Base-by-base conservation (phyloP, 2,797 vertebrate genomes). In the Trachops cirrhosus region DNA sequence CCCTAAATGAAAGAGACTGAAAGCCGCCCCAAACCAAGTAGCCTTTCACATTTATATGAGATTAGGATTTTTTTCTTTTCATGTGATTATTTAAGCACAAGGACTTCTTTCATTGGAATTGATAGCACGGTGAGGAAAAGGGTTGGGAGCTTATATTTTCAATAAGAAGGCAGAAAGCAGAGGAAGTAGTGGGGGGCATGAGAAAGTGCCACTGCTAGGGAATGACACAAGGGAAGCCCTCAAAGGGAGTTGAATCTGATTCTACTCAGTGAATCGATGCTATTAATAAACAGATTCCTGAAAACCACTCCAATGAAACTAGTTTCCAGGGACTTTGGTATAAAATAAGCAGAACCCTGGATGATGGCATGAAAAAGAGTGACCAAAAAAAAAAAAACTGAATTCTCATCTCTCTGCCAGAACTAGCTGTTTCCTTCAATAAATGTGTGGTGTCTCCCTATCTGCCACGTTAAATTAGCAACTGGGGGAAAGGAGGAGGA, bases 1-100 rank as follows among this genome's bases (percentile, higher is more conserved):
- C 79, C 57, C 74, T 91, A 9, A 88, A 97, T 97, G 96, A 95
- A 97, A 98, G 97, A 96, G 97, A 96, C 59, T 94, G 96, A 98
- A 97, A 97, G 89, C 95, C 97, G 97, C 97, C 94, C 59, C 83
- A 85, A 34, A 64, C 97, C 92, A 94, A 94, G 26, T 54, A 91
- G 91, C 83, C 97, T 78, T 90, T 97, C 93, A 67, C 71, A 78
- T 97, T 93, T 96, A 90, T 70, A 70, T 29, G 34, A 78, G 75
- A 75, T 21, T 29, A 29, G 29, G 14, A 34, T 44, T 77, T 91
- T 50, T 92, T 79, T 93, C 90, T 87, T 92, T 94, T 96, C 95
- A 85, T 75, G 37, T 93, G 92, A 97, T 96, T 82, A 95, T 98
- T 97, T 97, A 97, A 98, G 93, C 57, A 94, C 88, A 97, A 94